Base-by-base conservation (phyloP, 2,888 invertebrate species). In the Zaprionus bogoriensis region DNA sequence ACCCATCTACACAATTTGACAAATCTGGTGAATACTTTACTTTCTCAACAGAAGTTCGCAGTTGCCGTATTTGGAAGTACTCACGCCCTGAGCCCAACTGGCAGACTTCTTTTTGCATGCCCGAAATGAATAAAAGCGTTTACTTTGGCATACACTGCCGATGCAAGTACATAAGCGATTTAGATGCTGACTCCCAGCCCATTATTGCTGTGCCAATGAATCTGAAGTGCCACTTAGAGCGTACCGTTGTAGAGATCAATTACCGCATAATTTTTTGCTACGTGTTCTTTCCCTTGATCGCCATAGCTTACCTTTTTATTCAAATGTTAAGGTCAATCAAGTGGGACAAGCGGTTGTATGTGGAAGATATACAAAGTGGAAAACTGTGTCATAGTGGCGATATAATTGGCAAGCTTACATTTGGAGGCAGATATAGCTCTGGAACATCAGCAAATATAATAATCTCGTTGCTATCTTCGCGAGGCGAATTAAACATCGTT, bases 41-140 rank as follows among this genome's bases (percentile, higher is more conserved):
- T 0, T 74, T 74, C 9, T 48, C 48, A 1, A 73, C 74, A 0
- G 74, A 74, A 52, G 55, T 73, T 3, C 60, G 69, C 0, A 67
- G 48, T 12, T 74, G 74, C 10, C 51, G 74, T 5, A 52, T 67
- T 3, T 73, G 73, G 74, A 67, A 53, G 2, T 74, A 66, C n/a
- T 53, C 63, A 7, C 60, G 73, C 2, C 73, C 74, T 3, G 73
- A 74, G 10, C 73, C 73, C 1, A 69, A 48, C 14, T 74, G 73
- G 73, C 52, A 69, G 7, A 73, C 30, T 7, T 41, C 44, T 7
- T 55, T 58, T 0, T 74, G 74, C 20, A 19, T 73, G 12, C 74
- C 74, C 0, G 73, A 67, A 28, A 60, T 74, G 74, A 64, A 69
- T 17, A 55, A 54, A 32, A 67, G 54, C 10, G 46, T 58, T 0